Evolutionary conservation across 2,797 vertebrate genomes (phyloP), one percentile per base, ranked within the genome.

Genomic region (Nasua narica): DNA sequence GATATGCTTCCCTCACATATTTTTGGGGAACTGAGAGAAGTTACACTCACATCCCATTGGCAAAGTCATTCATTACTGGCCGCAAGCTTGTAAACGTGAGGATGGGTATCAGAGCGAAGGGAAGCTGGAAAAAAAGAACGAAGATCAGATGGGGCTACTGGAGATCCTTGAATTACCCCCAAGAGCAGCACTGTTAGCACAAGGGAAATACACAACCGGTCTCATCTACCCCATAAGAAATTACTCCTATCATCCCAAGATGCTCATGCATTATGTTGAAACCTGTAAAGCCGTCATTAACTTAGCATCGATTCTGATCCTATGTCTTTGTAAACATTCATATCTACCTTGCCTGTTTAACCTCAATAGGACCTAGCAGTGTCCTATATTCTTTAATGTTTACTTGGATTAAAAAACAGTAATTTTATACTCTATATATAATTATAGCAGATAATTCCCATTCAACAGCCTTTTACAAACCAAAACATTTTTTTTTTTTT

Each of bases 71-170:
- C 99, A 99, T 99, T 65, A 99, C 98, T 0, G 99, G 98, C 2
- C 98, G 98, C 87, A 99, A 97, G 96, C 99, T 99, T 87, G 99
- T 99, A 97, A 99, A 99, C 0, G 99, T 99, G 95, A 99, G 98
- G 91, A 99, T 99, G 1, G 99, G 99, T 97, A 99, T 99, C 98
- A 99, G 98, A 65, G 99, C 99, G 81, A 99, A 99, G 0, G 99
- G 99, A 91, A 99, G 99, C 99, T 99, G 98, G 77, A 65, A 97
- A 69, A 95, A 92, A 18, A 88, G 94, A n/a, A 84, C 23, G 56
- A n/a, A 11, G 6, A n/a, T 62, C 6, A 54, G 43, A 48, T 10
- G 0, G 74, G 15, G 25, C 11, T 72, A 27, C 37, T 23, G 5
- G 16, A 52, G 7, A 35, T 37, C 50, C 56, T 2, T 54, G 48